Evolutionary conservation across 2,113 vertebrate genomes (phyloP), one percentile per base, ranked within the genome.

Genomic region (Oreochromis niloticus): DNA sequence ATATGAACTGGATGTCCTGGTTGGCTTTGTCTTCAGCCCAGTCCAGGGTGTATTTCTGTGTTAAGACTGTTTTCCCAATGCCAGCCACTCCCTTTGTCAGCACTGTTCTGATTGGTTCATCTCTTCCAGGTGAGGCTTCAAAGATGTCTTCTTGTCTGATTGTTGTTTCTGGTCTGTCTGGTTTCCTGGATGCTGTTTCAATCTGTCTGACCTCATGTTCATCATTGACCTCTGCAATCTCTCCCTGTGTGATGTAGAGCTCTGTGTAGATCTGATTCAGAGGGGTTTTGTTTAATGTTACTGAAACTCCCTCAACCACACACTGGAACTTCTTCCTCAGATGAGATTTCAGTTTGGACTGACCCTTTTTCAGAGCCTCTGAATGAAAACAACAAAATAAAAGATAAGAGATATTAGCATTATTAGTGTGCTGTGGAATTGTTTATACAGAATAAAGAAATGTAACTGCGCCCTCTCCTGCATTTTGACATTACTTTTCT

Each of bases 191-290:
- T 22, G 55, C 19, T 68, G 13, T 36, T 83, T 83, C 81, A 68
- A 54, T 83, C 59, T 48, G 80, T 63, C 39, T 82, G 56, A 63
- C 39, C 56, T 82, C 80, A 50, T 63, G 80, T 10, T 82, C 17
- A 39, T 68, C n/a, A 83, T 19, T 83, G 48, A 83, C 22, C 17
- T 59, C 41, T 85, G 19, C 39, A 59, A 27, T 36, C 24, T 91
- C 87, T 61, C 90, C 91, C 55, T 93, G 89, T 7, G 87, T 95
- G 85, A 95, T 88, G 86, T 93, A 92, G 46, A 95, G 91, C 83
- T 95, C 92, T 17, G 95, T 95, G 93, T 94, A 95, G 85, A 95
- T 95, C 54, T 78, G 46, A 17, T 68, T 54, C 13, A 83, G 46
- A 7, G 39, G 13, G 2, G 17, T 83, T 39, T n/a, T n/a, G n/a